Evolutionary conservation across 2,113 vertebrate genomes (phyloP), one percentile per base, ranked within the genome.

Genomic region (Sinocyclocheilus grahami): DNA sequence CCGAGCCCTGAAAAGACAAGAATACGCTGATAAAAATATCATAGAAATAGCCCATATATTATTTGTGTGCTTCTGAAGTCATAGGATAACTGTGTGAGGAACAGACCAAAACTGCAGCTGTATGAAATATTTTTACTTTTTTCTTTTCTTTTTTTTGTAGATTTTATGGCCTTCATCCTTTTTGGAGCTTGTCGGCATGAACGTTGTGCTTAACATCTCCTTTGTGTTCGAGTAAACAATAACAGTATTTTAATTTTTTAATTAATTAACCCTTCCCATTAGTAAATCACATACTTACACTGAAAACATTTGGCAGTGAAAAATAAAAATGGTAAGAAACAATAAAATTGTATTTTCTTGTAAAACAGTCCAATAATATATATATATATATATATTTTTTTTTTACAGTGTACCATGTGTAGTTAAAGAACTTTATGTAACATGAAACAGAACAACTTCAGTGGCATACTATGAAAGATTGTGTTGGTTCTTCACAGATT

Each of bases 401-500:
- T 53, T 20, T 20, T 60, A 60, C 7, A 60, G 55, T 22, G 18
- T 22, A 20, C 18, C 2, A 0, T 22, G 55, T 60, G 20, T 20
- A 60, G 69, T 72, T 39, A 72, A 22, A 71, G 0, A 11, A 0
- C 0, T 71, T 11, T 20, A 42, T n/a, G 37, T 72, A n/a, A 42
- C 12, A 4, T 42, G 18, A 7, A 72, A 39, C 18, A 72, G 1
- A 72, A 72, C 69, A 71, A 4, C 33, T 10, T 20, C 33, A 37
- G 14, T 71, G 3, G 9, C 33, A 20, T 10, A 2, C 67, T 71
- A 71, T 20, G 11, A 4, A 22, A 39, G 7, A 24, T 0, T 10
- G 3, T 69, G 7, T 46, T 76, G 24, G 3, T 55, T 63, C 60
- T 18, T 27, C 48, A 63, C 88, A 99, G 98, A 98, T 99, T 89